These are phyloP conservation scores for Tenthredo notha DNA, from an alignment of 2,888 invertebrate genomes.

Conservation along the genomic window DNA sequence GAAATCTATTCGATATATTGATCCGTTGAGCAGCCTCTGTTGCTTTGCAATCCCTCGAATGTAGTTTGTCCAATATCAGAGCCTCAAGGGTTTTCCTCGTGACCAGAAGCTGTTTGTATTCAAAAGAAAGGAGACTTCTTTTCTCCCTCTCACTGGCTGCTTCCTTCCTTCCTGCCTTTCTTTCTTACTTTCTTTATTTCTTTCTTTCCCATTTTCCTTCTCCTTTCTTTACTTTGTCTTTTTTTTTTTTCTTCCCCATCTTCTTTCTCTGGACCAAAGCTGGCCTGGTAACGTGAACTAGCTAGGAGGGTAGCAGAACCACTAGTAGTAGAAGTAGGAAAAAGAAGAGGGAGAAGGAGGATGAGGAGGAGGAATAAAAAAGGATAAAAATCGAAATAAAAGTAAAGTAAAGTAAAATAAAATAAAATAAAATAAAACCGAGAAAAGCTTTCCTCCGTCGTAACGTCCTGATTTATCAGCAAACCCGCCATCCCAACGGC, in stretches of 20 bases:
- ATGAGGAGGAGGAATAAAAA: background rate
- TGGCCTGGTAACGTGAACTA: slow-evolving; percentile 1
- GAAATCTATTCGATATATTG: slow-evolving; percentile 45
- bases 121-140: slow-evolving; percentile 26
- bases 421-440: slow-evolving; percentile 19
- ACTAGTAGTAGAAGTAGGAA: background rate
- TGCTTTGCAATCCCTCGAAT: slow-evolving; percentile 43
- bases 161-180: slow-evolving; percentile 5
- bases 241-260: background rate
- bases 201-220: background rate
- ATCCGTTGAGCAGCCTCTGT: slow-evolving; percentile 43
- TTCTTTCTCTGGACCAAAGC: background rate
- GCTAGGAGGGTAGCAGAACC: background rate
- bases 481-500: background rate
- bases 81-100: slow-evolving; percentile 42
- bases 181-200: background rate
- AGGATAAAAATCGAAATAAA: background rate
- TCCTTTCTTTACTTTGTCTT: background rate
- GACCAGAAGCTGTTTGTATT: slow-evolving; percentile 51
- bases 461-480: slow-evolving; percentile 39
- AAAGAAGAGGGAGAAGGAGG: background rate
- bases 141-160: background rate
- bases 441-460: slow-evolving; percentile 23
- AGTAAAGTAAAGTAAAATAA: slow-evolving; percentile 4
- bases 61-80: slow-evolving; percentile 50